Conservation (phyloP, 2,113 vertebrate species). For the Alectura lathami region DNA sequence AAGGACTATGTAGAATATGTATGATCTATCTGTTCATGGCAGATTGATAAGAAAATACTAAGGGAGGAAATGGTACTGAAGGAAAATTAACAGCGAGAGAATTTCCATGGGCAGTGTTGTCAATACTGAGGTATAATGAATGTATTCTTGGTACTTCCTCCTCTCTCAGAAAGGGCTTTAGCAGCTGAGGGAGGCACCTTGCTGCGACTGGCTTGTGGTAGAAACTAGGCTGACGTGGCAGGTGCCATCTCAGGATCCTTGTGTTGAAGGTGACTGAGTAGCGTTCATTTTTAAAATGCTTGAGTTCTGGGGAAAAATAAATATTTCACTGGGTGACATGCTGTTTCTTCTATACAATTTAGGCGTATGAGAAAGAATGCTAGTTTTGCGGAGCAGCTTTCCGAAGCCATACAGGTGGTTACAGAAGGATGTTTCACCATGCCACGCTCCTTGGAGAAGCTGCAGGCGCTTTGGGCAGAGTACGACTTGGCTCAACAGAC, state of each 20-base stretch:
- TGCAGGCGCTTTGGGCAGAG: conserved; percentile 72
- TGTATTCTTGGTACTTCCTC: not conserved
- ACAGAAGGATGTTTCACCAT: conserved; percentile 49
- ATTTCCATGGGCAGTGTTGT: not conserved
- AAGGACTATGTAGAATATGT: not conserved
- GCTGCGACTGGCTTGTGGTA: not conserved
- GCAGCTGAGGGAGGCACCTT: not conserved
- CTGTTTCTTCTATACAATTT: not conserved
- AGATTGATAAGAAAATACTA: not conserved
- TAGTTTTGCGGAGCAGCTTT: conserved; percentile 69
- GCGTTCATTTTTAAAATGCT: not conserved
- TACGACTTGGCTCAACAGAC: conserved; percentile 72
- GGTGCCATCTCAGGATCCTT: not conserved
- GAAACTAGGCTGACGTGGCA: not conserved
- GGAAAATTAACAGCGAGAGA: not conserved
- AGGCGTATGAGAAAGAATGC: conserved; percentile 45
- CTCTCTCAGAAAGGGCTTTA: not conserved
- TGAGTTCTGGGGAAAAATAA: not conserved
- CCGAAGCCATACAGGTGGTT: conserved; percentile 72
- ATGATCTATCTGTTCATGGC: not conserved
- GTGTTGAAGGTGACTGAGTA: not conserved
- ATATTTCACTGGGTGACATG: not conserved
- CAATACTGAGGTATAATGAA: not conserved
- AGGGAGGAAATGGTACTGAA: not conserved
- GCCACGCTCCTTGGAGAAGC: conserved; percentile 65